Evolutionary conservation across 2,797 vertebrate species (phyloP).

Genomic region (Natrix natrix): DNA sequence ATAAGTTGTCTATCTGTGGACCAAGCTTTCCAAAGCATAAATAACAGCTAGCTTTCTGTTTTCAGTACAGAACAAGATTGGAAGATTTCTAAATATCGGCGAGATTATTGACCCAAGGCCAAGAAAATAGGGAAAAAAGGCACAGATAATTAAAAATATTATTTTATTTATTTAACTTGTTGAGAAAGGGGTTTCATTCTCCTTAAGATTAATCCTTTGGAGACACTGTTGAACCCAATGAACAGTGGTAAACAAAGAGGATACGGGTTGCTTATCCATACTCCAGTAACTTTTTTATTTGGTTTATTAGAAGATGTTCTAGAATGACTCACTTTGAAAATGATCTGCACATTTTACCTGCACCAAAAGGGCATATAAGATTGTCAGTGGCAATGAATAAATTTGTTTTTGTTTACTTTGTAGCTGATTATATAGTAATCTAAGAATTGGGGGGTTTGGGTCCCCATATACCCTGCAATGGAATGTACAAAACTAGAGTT

Average conservation of each 20-base stretch:
- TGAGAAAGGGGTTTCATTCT: not conserved
- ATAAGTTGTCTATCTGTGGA: not conserved
- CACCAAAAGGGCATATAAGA: not conserved
- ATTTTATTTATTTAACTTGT: not conserved
- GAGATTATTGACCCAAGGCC: not conserved
- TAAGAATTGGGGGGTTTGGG: not conserved
- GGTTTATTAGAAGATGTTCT: not conserved
- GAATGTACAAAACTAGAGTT: not conserved
- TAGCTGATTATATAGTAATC: not conserved
- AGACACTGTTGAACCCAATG: not conserved
- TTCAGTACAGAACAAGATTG: not conserved
- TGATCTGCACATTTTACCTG: not conserved
- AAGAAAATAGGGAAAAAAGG: not conserved
- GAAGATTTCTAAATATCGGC: not conserved
- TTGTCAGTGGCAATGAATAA: not conserved
- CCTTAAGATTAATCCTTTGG: not conserved
- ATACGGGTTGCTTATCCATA: not conserved
- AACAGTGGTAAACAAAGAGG: not conserved
- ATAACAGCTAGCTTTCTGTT: not conserved
- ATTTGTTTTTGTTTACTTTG: not conserved
- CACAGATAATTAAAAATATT: not conserved
- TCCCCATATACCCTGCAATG: not conserved
- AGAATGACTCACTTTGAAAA: not conserved
- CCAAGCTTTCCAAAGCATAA: not conserved
- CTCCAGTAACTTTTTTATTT: not conserved